Base-by-base conservation (phyloP, 2,888 invertebrate genomes). In the Acleris laterana region DNA sequence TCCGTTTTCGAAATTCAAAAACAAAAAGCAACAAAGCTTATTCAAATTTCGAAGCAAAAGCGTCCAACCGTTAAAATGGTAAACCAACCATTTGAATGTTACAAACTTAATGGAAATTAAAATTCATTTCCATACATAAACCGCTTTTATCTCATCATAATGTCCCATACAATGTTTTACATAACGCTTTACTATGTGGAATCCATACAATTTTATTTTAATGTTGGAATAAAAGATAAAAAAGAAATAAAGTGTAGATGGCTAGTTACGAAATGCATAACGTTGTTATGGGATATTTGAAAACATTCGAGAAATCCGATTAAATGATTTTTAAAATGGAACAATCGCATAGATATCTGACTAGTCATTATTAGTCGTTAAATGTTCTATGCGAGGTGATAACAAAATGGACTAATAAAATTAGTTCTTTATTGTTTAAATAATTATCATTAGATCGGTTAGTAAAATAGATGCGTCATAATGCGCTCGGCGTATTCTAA, bases 81-180 rank as follows among this genome's bases (percentile, higher is more conserved):
- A 53, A 53, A 58, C 53, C 32, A 22, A 20, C 55, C 53, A 56
- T 65, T 61, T 61, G 49, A 46, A 65, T 56, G 28, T 19, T 49
- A 61, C 60, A 65, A 61, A 61, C 20, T 65, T 44, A 61, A 65
- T 65, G 60, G 20, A 61, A 56, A 61, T 65, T 60, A 60, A 17
- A 32, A 60, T 56, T 60, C 22, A 22, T 46, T 57, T 46, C 48
- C 22, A 56, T 56, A 50, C 28, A 56, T 58, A 17, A 46, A 19
- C 22, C 49, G 48, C 48, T 59, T 32, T 28, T 60, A 50, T 50
- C 9, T 19, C 44, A 13, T 22, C 32, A 55, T 51, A 61, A 65
- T 61, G 44, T 28, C n/a, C 16, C 32, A 58, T 48, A 58, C 19
- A 42, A 46, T 28, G 52, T 50, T 57, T 62, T 66, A 66, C 57